Base-by-base conservation (phyloP, 1,140 invertebrate genomes). In the Conus betulinus region DNA sequence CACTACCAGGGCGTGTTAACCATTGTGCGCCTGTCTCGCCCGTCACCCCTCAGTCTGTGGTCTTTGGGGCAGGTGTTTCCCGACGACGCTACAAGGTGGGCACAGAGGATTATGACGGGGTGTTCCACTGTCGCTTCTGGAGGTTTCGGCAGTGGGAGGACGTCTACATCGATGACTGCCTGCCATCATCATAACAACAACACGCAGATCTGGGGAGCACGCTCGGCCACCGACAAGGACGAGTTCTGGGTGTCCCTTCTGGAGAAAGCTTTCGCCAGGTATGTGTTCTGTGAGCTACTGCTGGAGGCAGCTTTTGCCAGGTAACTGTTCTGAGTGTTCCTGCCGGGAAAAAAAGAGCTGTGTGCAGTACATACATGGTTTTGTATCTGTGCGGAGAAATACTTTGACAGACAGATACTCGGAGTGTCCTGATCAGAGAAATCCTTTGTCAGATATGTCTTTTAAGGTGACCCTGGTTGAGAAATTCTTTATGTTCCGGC, bases 231-330 rank as follows among this genome's bases (percentile, higher is more conserved):
- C 0, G 93, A 95, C 84, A 20, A 90, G 3, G 92, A 92, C 79
- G 96, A 96, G 90, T 95, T n/a, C 91, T 96, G 96, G 96, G 94
- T 95, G 5, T 96, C 97, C 5, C 94, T 98, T 6, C 93, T 98
- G 27, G 97, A 98, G 94, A 98, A 98, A 95, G 97, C 97, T 23
- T 97, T 97, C 94, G 97, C 97, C 79, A 97, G 97, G 97, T 97
- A 39, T 39, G 39, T 39, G 39, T 39, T 39, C 39, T 39, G 39
- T 39, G 0, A 1, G 39, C 3, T 39, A 39, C 39, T 39, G 39
- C 39, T 95, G 96, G 63, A 39, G 39, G 3, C 3, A 39, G 39
- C 39, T 39, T 39, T 39, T 39, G 39, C 39, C n/a, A n/a, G n/a
- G n/a, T 39, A 39, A 39, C 39, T 3, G 39, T 39, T 39, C 39